Percentiles rank a stretch among this genome's conserved stretches.
phyloP scores from a whole-genome alignment of 2,888 invertebrate genomes.

The Masnerella sp. region DNA sequence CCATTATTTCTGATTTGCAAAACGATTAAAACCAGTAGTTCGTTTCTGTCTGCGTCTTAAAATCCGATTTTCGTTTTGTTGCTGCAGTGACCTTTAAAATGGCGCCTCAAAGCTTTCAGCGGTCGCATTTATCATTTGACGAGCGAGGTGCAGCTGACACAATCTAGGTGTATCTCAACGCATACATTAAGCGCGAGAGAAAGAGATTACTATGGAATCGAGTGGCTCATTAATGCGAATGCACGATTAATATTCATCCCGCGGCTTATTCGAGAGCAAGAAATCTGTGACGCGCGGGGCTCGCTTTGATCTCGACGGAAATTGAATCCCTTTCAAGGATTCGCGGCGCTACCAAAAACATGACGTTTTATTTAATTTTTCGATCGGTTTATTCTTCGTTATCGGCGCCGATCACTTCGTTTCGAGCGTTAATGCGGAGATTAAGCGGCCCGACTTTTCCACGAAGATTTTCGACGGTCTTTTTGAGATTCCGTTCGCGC shows the following conservation, averaged over 20 bases:
- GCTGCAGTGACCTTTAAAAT: constrained; percentile 4
- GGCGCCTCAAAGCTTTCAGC: constrained; percentile 45
- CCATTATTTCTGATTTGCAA: too few species aligned
- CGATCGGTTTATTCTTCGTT: constrained; percentile 40
- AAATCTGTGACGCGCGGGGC: constrained; percentile 63
- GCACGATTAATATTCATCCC: constrained; percentile 68
- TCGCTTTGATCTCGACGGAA: constrained; percentile 68
- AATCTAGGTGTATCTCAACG: constrained; percentile 50
- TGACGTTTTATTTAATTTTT: constrained; percentile 49
- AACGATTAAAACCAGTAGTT: too few species aligned
- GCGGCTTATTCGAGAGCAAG: constrained; percentile 57
- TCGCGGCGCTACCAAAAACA: constrained; percentile 45
- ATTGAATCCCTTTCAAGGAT: constrained; percentile 64
- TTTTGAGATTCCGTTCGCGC: too few species aligned
- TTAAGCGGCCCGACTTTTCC: constrained; percentile 23
- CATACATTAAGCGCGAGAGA: constrained; percentile 49
- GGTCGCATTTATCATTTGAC: constrained; percentile 52
- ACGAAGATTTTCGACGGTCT: constrained; percentile 33
- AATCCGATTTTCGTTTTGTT: background rate
- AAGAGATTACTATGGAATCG: constrained; percentile 55
- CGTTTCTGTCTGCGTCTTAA: too few species aligned
- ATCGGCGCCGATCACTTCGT: constrained; percentile 25
- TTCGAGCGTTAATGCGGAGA: constrained; percentile 21
- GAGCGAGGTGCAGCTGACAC: constrained; percentile 47
- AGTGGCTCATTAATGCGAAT: constrained; percentile 63